Base-by-base conservation (phyloP, 2,113 vertebrate genomes). In the Eclectus roratus region DNA sequence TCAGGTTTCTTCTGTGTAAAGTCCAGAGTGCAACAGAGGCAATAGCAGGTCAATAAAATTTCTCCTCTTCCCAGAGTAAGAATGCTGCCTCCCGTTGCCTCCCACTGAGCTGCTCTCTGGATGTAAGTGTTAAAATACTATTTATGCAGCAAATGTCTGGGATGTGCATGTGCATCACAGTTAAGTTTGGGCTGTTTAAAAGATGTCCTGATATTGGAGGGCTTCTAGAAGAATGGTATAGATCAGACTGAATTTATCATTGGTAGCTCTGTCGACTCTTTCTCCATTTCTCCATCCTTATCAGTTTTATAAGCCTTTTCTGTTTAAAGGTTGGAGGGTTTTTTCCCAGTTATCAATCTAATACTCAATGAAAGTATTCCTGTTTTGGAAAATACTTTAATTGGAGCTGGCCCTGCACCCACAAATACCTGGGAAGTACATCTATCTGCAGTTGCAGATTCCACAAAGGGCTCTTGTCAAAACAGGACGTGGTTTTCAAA, bases 401-500 rank as follows among this genome's bases (percentile, higher is more conserved):
- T 44, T 58, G 39, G 50, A 83, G 64, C 53, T 86, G 85, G 43
- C 69, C 83, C 39, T 78, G 85, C 61, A 79, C 47, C 61, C 64
- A 60, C 39, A 60, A 58, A 41, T 88, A 88, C 37, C 47, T 71
- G 44, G 85, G 83, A 90, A 88, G 47, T 61, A 71, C 61, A 44
- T 91, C 65, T 55, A 4, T 84, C 63, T 95, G 56, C 79, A 90
- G 27, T 92, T 90, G 65, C 69, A 79, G 43, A 52, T 71, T 79
- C 74, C 66, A 41, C 35, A 81, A 72, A 43, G 35, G 37, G 10
- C 43, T 89, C 17, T 33, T 94, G 79, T 93, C 80, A 74, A 70
- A 79, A 88, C 88, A 95, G 80, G 85, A 76, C 83, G 23, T 74
- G 73, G 52, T 68, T 96, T 93, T 96, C 88, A 94, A 79, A 94